Base-by-base conservation (phyloP, 2,797 vertebrate species). In the Siniperca obscura region DNA sequence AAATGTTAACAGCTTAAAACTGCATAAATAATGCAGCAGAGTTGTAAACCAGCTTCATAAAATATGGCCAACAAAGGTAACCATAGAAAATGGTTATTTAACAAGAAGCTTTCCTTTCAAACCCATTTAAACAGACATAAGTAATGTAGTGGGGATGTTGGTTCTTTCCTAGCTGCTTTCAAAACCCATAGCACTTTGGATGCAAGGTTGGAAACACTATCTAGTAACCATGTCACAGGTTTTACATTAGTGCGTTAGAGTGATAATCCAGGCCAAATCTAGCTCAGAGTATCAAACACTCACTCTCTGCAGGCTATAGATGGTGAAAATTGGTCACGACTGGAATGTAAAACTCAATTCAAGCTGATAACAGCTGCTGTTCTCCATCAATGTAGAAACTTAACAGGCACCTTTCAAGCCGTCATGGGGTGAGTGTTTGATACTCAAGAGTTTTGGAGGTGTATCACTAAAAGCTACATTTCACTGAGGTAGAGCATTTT, bases 401-500 rank as follows among this genome's bases (percentile, higher is more conserved):
- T 60, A 77, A 66, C 53, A 73, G 55, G 12, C 17, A 27, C 34
- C 22, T 13, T 46, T 69, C 2, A 42, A 66, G 61, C 19, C 17
- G 3, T 52, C 17, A 40, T 1, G 0, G 4, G 14, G 27, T 22
- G 7, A 78, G 59, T 19, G 7, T 74, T 67, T 61, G 52, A 84
- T 55, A 76, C 60, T 46, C 22, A 73, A 60, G 11, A 46, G 53
- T 57, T 67, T 57, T 44, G n/a, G 21, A n/a, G 22, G 53, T 36
- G 14, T 16, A 81, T 80, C 64, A 70, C 2, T 57, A 53, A 14
- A 78, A 82, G 70, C 36, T 68, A 76, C 27, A 89, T 82, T 86
- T 86, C 84, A 84, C 79, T 7, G 64, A 72, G 53, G 68, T 40
- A 65, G 78, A 83, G 70, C 57, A 75, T 17, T 36, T 66, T 71